Base-by-base conservation (phyloP, 2,797 vertebrate species). In the Microhierax caerulescens region DNA sequence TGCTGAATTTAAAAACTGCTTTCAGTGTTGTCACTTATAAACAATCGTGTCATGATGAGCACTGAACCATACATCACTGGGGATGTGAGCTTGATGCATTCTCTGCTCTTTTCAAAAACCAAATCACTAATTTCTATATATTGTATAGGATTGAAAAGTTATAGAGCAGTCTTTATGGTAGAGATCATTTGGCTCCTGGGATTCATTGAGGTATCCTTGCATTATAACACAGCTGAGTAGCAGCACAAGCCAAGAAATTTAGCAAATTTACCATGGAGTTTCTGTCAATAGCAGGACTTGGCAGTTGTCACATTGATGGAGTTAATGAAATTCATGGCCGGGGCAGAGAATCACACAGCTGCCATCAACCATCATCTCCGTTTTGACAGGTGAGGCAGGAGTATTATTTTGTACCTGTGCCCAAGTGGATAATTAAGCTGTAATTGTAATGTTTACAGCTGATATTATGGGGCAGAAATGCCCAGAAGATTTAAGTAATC, bases 361-460 rank as follows among this genome's bases (percentile, higher is more conserved):
- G 81, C 59, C 85, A 64, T 69, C 47, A 90, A 50, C 76, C 67
- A 67, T 36, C 70, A 76, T 34, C 57, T 75, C 75, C 13, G 36
- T 92, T 92, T 90, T 94, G 83, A 96, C 70, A 85, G 84, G 79
- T 3, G 27, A 84, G 27, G 70, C 54, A 91, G n/a, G 74, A 79
- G 79, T 84, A 78, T 84, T 85, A 78, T 73, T 86, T 95, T 68
- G 48, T 85, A 90, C 80, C 74, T 63, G 14, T 72, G 63, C 39
- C 88, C 69, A 91, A 82, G 70, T 0, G 5, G 39, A 73, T 88
- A 86, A 94, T 86, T 78, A 88, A 92, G 57, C 61, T 85, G 53
- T 63, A 54, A 85, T 89, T 92, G 85, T 76, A 50, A 84, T 28
- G 10, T 86, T 64, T 92, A 68, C 37, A 92, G 30, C 30, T 84